Base-by-base conservation (phyloP, 2,113 vertebrate species). In the Ictalurus punctatus region DNA sequence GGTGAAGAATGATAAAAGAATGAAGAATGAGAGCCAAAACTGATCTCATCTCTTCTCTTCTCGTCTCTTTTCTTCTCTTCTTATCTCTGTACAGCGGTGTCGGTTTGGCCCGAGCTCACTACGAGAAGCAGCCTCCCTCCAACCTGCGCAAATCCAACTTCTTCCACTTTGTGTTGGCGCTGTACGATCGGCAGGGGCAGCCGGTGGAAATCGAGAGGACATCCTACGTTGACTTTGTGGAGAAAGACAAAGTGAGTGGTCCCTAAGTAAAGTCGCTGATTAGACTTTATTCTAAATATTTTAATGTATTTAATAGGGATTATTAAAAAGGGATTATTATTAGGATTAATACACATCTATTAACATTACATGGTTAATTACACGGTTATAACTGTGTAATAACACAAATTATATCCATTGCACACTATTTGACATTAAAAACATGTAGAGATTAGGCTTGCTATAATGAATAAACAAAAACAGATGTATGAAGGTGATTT, bases 61-160 rank as follows among this genome's bases (percentile, higher is more conserved):
- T 48, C 6, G 6, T 73, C 63, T 85, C 52, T 76, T 44, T 48
- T 83, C 80, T 13, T 73, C 17, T 88, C 78, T 88, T 83, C 52
- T 86, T 52, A 54, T 79, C 83, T 80, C 54, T 23, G 84, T 30
- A 6, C 96, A 99, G 98, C 37, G 98, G 98, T 0, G 96, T 98
- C 76, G 97, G 97, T 82, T 94, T 99, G 92, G 97, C 98, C 40
- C 95, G 98, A 12, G 98, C 98, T 65, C 98, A 99, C 92, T 99
- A 98, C 48, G 98, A 99, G 96, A 99, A 99, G 94, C 98, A 99
- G 95, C 98, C 98, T 0, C 98, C 98, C 0, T 98, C 98, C 91
- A 99, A 99, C 96, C 97, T 99, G 94, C 95, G 98, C 89, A 99
- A 99, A 92, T 98, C 97, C 95, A 98, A 98, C 96, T 98, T 98